Conservation (phyloP, 2,797 vertebrate genomes). For the Rhincodon typus region DNA sequence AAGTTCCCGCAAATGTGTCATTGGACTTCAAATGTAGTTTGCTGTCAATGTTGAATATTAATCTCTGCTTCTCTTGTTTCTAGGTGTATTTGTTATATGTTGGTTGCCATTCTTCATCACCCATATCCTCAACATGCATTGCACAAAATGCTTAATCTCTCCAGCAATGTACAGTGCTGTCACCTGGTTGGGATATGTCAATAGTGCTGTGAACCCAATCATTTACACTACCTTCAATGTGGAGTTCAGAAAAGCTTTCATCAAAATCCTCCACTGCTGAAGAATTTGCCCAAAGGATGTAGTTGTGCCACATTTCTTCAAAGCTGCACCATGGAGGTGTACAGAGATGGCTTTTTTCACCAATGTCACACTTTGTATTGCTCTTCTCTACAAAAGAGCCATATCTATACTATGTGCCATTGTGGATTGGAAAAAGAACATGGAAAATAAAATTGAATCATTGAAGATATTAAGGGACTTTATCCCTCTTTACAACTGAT, state of each 20-base stretch:
- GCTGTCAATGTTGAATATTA: not conserved
- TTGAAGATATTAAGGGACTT: not conserved
- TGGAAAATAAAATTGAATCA: not conserved
- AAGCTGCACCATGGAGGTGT: slow-evolving; percentile 8
- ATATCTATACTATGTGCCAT: not conserved
- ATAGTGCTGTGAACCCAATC: slow-evolving; percentile 96
- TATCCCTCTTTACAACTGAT: not conserved
- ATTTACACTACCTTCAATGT: slow-evolving; percentile 98
- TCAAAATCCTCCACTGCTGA: slow-evolving; percentile 97
- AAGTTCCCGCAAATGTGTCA: not conserved
- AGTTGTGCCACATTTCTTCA: not conserved
- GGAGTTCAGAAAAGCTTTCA: slow-evolving; percentile 96
- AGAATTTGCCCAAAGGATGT: not conserved
- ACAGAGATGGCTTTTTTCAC: not conserved
- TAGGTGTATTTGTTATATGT: slow-evolving; percentile 98
- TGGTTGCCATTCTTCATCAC: slow-evolving; percentile 99
- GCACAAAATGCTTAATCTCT: slow-evolving; percentile 79
- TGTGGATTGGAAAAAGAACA: not conserved
- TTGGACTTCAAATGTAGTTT: fast-evolving
- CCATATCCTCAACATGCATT: slow-evolving; percentile 96
- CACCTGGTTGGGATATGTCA: slow-evolving; percentile 97
- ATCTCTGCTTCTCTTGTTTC: not conserved
- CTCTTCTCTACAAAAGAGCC: not conserved
- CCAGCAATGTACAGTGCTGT: slow-evolving; percentile 88
- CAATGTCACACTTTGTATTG: not conserved